Evolutionary conservation across 2,888 invertebrate species (phyloP).

Genomic region (Melanostoma scalare): DNA sequence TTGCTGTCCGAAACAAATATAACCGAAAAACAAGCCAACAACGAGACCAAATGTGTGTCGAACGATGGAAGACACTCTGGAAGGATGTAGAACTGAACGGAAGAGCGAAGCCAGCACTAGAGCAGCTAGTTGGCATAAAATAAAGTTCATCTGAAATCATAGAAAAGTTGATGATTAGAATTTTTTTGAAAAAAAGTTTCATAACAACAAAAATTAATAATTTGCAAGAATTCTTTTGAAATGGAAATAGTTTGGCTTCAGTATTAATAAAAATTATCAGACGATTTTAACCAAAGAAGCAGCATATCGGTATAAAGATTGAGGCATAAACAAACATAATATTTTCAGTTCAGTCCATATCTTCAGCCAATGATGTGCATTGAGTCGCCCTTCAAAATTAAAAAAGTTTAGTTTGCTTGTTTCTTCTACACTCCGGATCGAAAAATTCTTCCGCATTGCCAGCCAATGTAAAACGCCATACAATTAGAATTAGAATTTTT

Average conservation of each 20-base stretch:
- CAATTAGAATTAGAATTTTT: too few relatives aligned
- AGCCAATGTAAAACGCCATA: too few relatives aligned
- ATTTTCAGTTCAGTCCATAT: neutral
- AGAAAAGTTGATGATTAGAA: conserved; percentile 11
- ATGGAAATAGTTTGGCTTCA: too few relatives aligned
- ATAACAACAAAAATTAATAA: too few relatives aligned
- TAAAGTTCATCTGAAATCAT: conserved; percentile 90
- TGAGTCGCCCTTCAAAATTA: too few relatives aligned
- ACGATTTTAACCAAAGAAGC: too few relatives aligned
- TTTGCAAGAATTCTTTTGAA: neutral
- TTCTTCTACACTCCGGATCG: too few relatives aligned
- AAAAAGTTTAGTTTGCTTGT: too few relatives aligned
- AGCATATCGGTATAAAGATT: neutral
- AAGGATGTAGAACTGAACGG: conserved; percentile 89
- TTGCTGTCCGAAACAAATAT: conserved; percentile 95
- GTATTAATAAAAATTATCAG: too few relatives aligned
- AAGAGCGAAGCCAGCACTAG: conserved; percentile 90
- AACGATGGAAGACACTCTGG: conserved; percentile 86
- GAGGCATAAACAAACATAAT: neutral
- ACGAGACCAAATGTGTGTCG: conserved; percentile 91
- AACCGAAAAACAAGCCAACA: conserved; percentile 90
- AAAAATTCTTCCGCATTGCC: too few relatives aligned
- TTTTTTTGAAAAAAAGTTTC: neutral
- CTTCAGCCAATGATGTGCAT: too few relatives aligned
- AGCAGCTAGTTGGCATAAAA: conserved; percentile 91